These are phyloP conservation scores for Embiotoca jacksoni DNA, from an alignment of 2,113 vertebrate species.

Conservation along the genomic window DNA sequence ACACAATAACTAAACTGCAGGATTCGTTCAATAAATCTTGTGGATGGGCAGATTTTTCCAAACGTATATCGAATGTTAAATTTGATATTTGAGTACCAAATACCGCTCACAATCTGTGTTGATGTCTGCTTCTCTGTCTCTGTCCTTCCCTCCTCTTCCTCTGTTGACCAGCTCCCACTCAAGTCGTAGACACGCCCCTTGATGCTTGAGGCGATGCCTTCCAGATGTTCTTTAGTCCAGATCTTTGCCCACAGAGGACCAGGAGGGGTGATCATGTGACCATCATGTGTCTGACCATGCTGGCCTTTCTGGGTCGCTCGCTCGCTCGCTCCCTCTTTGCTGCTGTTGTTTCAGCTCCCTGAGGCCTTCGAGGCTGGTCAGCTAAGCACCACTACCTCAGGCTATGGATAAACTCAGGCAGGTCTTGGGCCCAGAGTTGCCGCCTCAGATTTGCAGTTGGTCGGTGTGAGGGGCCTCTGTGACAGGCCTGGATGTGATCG, in stretches of 20 bases:
- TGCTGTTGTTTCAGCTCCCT: constrained; percentile 61
- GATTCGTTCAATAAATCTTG: no score
- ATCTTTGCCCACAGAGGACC: constrained; percentile 37
- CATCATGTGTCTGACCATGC: constrained; percentile 56
- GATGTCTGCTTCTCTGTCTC: not conserved
- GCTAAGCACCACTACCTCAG: constrained; percentile 64
- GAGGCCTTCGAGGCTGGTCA: constrained; percentile 65
- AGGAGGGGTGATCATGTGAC: constrained; percentile 52
- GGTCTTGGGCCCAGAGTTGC: constrained; percentile 81
- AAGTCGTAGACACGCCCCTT: not conserved
- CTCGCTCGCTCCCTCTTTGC: constrained; percentile 36
- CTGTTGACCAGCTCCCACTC: not conserved
- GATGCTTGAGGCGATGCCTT: constrained; percentile 18
- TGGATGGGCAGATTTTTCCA: no score
- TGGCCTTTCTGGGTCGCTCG: constrained; percentile 76
- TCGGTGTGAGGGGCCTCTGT: constrained; percentile 67
- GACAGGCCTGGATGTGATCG: constrained; percentile 68
- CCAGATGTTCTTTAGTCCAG: constrained; percentile 67
- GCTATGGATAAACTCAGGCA: constrained; percentile 81
- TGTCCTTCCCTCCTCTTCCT: not conserved
- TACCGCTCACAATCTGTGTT: no score
- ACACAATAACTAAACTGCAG: no score
- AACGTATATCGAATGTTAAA: no score
- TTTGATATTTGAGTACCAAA: no score
- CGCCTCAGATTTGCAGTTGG: constrained; percentile 78